These are phyloP conservation scores for Pluvianellus socialis DNA, from an alignment of 2,113 vertebrate species.

Conservation along the genomic window DNA sequence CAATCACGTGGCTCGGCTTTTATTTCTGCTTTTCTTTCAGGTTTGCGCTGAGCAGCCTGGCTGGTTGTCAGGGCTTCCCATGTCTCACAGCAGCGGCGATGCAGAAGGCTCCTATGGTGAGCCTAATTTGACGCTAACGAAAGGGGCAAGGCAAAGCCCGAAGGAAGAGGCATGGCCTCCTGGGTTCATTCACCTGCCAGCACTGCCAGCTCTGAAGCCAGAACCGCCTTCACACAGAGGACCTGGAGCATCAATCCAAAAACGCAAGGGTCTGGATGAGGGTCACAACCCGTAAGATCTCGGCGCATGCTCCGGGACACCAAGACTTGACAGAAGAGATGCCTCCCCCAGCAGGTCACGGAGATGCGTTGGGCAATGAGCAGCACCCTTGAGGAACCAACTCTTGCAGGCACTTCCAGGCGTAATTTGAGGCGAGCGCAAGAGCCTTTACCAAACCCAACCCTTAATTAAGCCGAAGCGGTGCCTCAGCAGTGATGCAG, in stretches of 20 bases:
- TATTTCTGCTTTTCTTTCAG: background rate
- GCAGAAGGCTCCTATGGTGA: background rate
- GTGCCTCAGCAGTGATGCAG: background rate
- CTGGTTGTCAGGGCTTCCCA: background rate
- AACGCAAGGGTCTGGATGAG: accelerated
- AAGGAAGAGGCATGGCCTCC: background rate
- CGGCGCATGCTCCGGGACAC: accelerated
- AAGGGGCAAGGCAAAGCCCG: background rate
- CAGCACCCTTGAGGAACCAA: background rate
- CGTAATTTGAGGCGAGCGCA: accelerated
- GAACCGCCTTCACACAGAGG: background rate
- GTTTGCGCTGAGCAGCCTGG: background rate
- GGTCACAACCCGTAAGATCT: background rate
- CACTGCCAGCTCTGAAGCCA: background rate
- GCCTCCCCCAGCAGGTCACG: background rate
- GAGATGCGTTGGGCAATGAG: background rate
- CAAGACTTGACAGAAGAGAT: background rate
- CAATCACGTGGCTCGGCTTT: background rate
- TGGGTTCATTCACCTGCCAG: background rate
- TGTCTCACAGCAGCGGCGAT: background rate
- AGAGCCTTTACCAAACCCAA: background rate
- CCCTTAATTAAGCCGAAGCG: accelerated
- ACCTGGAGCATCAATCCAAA: background rate
- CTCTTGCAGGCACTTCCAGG: background rate
- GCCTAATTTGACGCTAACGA: background rate